Evolutionary conservation across 2,113 vertebrate species (phyloP), one percentile per base, ranked within the genome.

Genomic region (Apodemus speciosus): DNA sequence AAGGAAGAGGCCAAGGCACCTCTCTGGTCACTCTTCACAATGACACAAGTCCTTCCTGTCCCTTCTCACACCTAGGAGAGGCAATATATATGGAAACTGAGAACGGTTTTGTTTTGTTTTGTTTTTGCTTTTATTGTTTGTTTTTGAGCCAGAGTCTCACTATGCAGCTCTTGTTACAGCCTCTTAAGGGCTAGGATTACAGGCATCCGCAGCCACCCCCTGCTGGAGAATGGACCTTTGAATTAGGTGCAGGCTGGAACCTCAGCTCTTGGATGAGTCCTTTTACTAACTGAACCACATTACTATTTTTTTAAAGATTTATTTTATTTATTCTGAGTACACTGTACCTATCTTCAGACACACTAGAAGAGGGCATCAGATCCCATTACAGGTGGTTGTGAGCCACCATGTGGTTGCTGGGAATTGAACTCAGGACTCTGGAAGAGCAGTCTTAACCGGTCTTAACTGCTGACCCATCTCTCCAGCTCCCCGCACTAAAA

Each of bases 171-270:
- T 40, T 11, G 21, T 30, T 35, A 66, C 40, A 51, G 21, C 60
- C 35, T 66, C 35, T 40, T 23, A 76, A 86, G 27, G 46, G 14
- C 38, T 79, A 27, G 49, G 60, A 43, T 86, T 79, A 77, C 1
- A 69, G 62, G 5, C 10, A 25, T 87, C 15, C 14, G 53, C 62
- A 32, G n/a, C 83, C 73, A 87, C 72, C 23, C 84, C 83, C 84
- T 64, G 21, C 62, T 66, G 32, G 43, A 91, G 49, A 91, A 83
- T 88, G 88, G 51, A 87, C 76, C 77, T 96, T 86, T 79, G 43
- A 92, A 91, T 92, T 90, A 88, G 18, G 30, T 66, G 66, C 53
- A 85, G 32, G 76, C 90, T 90, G 85, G 77, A 95, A 88, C 92
- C 30, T 27, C 38, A 94, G 72, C 85, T 94, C 66, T 93, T 35